Evolutionary conservation across 2,113 vertebrate genomes (phyloP).

Genomic region (Pelusios castaneus): DNA sequence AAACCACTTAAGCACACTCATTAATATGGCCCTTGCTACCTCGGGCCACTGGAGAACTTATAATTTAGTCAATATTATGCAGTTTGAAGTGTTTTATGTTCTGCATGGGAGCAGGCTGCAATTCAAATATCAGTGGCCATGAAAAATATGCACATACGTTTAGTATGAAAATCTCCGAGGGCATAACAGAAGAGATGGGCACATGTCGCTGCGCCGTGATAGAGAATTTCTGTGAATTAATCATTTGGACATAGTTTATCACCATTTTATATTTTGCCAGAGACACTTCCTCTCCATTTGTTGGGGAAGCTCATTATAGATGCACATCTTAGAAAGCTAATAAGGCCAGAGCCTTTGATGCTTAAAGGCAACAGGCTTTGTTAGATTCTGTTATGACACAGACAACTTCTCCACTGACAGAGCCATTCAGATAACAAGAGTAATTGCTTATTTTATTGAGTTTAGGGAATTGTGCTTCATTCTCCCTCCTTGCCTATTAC

Average conservation of each 20-base stretch:
- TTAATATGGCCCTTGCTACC: slow-evolving; percentile 92
- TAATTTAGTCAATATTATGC: slow-evolving; percentile 98
- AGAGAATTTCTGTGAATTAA: slow-evolving; percentile 87
- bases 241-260: slow-evolving; percentile 90
- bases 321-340: slow-evolving; percentile 73
- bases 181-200: slow-evolving; percentile 90
- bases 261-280: slow-evolving; percentile 86
- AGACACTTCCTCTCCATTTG: slow-evolving; percentile 77
- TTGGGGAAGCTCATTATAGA: slow-evolving; percentile 77
- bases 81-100: slow-evolving; percentile 96
- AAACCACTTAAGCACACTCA: slow-evolving; percentile 90
- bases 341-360: slow-evolving; percentile 72
- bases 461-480: slow-evolving; percentile 73
- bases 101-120: slow-evolving; percentile 87
- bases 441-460: slow-evolving; percentile 82
- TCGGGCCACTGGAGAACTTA: slow-evolving; percentile 89
- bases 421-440: slow-evolving; percentile 72
- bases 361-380: slow-evolving; percentile 76
- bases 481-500: slow-evolving; percentile 75
- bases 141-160: slow-evolving; percentile 99
- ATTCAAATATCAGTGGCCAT: slow-evolving; percentile 96
- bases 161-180: slow-evolving; percentile 95
- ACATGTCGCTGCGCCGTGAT: slow-evolving; percentile 85
- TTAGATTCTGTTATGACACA: slow-evolving; percentile 71
- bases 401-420: slow-evolving; percentile 65